Evolutionary conservation across 2,797 vertebrate genomes (phyloP).

Genomic region (Centropyge bicolor): DNA sequence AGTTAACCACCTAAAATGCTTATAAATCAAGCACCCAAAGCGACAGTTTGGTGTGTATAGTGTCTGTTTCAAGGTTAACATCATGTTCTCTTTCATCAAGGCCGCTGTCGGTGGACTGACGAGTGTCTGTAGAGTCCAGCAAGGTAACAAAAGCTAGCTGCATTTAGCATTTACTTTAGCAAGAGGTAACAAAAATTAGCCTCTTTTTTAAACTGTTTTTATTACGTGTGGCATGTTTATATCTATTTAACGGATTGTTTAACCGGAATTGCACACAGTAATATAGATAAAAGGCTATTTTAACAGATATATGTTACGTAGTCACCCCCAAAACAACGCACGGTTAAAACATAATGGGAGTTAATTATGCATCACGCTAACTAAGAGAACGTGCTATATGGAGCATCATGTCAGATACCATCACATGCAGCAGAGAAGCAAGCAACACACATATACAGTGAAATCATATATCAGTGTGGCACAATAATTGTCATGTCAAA

Average conservation of each 20-base stretch:
- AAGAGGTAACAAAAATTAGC: too few relatives aligned
- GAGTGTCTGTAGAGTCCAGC: slow-evolving; percentile 47
- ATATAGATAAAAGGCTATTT: neutral
- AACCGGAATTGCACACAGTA: neutral
- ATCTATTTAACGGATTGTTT: neutral
- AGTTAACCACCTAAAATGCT: neutral
- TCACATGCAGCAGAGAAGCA: neutral
- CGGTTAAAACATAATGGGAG: neutral
- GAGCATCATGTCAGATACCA: neutral
- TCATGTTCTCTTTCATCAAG: slow-evolving; percentile 78
- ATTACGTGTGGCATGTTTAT: rapidly evolving
- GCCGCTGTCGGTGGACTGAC: slow-evolving; percentile 62
- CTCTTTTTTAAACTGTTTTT: too few relatives aligned
- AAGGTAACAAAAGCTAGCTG: slow-evolving; percentile 69
- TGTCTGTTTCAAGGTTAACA: neutral
- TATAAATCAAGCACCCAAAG: rapidly evolving
- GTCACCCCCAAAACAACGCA: neutral
- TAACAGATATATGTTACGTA: neutral
- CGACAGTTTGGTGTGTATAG: neutral
- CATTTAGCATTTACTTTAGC: neutral
- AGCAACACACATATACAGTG: neutral
- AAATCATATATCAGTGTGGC: neutral
- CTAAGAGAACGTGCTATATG: too few relatives aligned
- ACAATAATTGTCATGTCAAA: neutral
- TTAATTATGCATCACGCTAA: neutral